Conservation (phyloP, 2,113 vertebrate species). For the Petromus typicus region DNA sequence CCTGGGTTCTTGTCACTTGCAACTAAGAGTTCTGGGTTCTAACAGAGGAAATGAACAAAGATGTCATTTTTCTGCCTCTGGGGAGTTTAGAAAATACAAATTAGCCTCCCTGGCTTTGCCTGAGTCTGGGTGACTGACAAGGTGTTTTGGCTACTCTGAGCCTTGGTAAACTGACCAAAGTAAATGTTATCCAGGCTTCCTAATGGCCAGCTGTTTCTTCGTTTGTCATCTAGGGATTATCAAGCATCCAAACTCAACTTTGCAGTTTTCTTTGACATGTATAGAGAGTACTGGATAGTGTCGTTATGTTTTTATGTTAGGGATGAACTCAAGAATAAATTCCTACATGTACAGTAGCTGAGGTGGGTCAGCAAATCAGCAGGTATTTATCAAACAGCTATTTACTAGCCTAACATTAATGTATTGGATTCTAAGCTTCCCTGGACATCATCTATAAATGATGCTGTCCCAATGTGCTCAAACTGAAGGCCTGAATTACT, state of each 20-base stretch:
- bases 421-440: neutral
- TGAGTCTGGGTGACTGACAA: constrained; percentile 44
- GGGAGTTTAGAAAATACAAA: constrained; percentile 13
- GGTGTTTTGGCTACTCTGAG: constrained; percentile 57
- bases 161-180: constrained; percentile 28
- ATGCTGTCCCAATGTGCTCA: neutral
- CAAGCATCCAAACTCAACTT: neutral
- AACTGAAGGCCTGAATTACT: neutral
- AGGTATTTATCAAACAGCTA: neutral
- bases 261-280: constrained; percentile 17
- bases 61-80: neutral
- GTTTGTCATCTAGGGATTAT: constrained; percentile 8
- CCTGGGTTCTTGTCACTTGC: constrained; percentile 1
- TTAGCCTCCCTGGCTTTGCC: constrained; percentile 33
- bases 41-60: neutral
- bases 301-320: constrained; percentile 25
- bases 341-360: neutral
- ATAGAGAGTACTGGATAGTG: neutral
- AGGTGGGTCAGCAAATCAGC: neutral
- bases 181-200: constrained; percentile 45
- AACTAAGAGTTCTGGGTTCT: neutral
- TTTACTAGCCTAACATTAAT: neutral
- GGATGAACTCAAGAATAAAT: neutral
- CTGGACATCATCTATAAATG: neutral
- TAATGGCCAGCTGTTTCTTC: neutral